Conservation (phyloP, 2,113 vertebrate species). For the Salvelinus alpinus region DNA sequence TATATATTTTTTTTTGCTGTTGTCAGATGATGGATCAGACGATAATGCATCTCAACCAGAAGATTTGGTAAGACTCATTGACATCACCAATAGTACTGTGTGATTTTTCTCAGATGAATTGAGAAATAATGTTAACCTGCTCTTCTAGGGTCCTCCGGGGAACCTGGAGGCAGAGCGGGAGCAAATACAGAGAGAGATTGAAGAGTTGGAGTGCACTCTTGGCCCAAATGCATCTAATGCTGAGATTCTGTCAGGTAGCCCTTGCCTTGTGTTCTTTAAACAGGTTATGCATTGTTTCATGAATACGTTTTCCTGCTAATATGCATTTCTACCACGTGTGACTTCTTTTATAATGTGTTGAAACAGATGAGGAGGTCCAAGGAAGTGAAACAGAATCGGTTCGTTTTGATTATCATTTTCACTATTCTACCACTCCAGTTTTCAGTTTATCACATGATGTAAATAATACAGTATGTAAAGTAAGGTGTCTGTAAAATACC, state of each 20-base stretch:
- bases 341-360: neutral
- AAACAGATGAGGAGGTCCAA: slow-evolving; percentile 38
- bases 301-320: too few relatives aligned
- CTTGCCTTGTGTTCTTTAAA: neutral
- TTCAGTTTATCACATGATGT: too few relatives aligned
- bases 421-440: neutral
- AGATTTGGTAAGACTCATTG: slow-evolving; percentile 6
- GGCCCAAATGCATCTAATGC: slow-evolving; percentile 27
- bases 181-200: slow-evolving; percentile 75
- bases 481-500: too few relatives aligned
- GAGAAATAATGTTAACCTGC: neutral
- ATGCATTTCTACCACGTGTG: too few relatives aligned
- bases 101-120: slow-evolving; percentile 4
- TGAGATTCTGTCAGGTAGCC: slow-evolving; percentile 18
- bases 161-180: slow-evolving; percentile 69
- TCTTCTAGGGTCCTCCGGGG: slow-evolving; percentile 5
- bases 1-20: neutral
- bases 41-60: slow-evolving; percentile 17
- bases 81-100: too few relatives aligned
- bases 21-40: slow-evolving; percentile 43
- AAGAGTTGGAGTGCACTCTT: slow-evolving; percentile 75
- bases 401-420: slow-evolving; percentile 19
- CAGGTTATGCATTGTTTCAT: too few relatives aligned
- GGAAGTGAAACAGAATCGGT: slow-evolving; percentile 30
- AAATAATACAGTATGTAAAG: too few relatives aligned